These are phyloP conservation scores for Barypeithes pellucidus DNA, from an alignment of 2,888 invertebrate species.

Conservation along the genomic window DNA sequence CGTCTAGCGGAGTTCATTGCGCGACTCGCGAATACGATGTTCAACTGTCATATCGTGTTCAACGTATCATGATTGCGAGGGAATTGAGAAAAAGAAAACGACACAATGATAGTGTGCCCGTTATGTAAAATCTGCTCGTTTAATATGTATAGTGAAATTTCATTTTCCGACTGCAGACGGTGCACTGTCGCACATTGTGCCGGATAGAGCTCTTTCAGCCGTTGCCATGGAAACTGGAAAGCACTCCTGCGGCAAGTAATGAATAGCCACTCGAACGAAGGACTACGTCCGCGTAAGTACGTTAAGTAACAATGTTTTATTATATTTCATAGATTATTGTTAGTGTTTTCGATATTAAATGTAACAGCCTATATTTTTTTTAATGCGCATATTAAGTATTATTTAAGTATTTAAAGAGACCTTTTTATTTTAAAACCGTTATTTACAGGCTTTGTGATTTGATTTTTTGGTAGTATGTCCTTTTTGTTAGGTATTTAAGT, in stretches of 20 bases:
- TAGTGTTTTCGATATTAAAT: too few species aligned
- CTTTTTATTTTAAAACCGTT: too few species aligned
- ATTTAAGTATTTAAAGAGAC: too few species aligned
- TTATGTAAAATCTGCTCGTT: conserved; percentile 8
- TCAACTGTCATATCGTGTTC: not conserved
- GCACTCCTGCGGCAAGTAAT: not conserved
- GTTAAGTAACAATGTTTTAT: not conserved
- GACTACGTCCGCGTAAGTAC: not conserved
- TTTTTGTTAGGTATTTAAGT: too few species aligned
- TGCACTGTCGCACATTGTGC: conserved; percentile 3
- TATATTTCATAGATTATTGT: not conserved
- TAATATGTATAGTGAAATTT: not conserved
- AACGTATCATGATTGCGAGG: not conserved
- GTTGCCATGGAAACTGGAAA: conserved; percentile 1
- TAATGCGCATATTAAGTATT: too few species aligned
- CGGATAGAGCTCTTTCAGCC: not conserved
- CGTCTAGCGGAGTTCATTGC: conserved; percentile 33
- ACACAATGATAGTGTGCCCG: not conserved
- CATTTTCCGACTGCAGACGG: not conserved
- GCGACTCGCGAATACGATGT: conserved; percentile 9
- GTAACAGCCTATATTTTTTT: too few species aligned
- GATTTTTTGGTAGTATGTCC: too few species aligned
- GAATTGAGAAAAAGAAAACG: not conserved
- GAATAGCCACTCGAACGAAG: not conserved
- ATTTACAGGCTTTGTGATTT: too few species aligned